Evolutionary conservation across 2,113 vertebrate species (phyloP).

Genomic region (Perca flavescens): DNA sequence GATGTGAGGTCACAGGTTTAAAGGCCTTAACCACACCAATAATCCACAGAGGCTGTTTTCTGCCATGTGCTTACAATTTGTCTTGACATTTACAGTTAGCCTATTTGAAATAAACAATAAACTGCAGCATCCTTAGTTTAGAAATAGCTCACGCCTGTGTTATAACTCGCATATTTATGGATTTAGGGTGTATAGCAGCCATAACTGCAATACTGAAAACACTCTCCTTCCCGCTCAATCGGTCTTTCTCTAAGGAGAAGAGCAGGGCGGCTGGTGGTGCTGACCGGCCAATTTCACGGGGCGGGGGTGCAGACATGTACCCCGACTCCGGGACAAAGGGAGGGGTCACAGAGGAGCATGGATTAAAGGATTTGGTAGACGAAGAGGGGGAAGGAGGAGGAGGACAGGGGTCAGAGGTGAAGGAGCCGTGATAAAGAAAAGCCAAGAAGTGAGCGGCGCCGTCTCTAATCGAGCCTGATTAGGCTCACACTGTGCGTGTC

Average conservation of each 20-base stretch:
- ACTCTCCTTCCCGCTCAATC: conserved; percentile 11
- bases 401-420: conserved; percentile 71
- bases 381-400: conserved; percentile 48
- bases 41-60: conserved; percentile 39
- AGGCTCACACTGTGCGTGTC: conserved; percentile 70
- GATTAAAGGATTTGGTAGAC: conserved; percentile 78
- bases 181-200: conserved; percentile 4
- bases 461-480: conserved; percentile 66
- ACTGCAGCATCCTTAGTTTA: not conserved
- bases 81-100: not conserved
- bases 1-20: conserved; percentile 50
- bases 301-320: conserved; percentile 74
- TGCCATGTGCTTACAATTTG: conserved; percentile 23
- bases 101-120: conserved; percentile 1
- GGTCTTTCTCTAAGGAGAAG: conserved; percentile 1
- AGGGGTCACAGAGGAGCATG: conserved; percentile 67
- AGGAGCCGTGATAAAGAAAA: conserved; percentile 61
- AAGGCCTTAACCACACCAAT: conserved; percentile 28
- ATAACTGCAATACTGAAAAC: conserved; percentile 3
- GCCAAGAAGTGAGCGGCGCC: conserved; percentile 59
- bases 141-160: not conserved
- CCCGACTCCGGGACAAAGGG: conserved; percentile 56
- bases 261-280: conserved; percentile 11
- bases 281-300: conserved; percentile 68
- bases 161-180: conserved; percentile 11